A percentile compares a stretch with the other conserved stretches of the same genome.
These are phyloP conservation scores for Notocelia uddmanniana DNA, from an alignment of 2,888 invertebrate genomes.

Conservation along the genomic window DNA sequence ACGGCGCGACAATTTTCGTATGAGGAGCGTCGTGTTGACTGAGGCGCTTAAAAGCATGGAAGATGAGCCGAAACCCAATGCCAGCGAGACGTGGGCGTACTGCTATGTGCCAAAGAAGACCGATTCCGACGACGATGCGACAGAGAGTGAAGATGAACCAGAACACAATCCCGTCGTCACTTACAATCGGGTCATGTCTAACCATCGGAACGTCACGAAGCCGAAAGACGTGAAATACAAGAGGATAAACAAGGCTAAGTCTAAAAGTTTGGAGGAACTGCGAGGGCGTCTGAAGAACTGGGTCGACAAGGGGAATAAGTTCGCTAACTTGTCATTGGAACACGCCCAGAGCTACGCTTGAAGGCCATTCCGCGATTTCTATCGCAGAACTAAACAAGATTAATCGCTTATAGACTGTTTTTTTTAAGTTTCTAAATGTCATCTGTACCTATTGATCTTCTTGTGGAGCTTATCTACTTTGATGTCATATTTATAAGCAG, in stretches of 20 bases:
- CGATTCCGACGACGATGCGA: slow-evolving; percentile 77
- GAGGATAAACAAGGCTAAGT: slow-evolving; percentile 95
- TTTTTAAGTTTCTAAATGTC: slow-evolving; percentile 16
- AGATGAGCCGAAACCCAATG: slow-evolving; percentile 68
- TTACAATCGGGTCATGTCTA: slow-evolving; percentile 95
- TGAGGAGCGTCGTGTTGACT: slow-evolving; percentile 78
- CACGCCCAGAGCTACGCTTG: slow-evolving; percentile 88
- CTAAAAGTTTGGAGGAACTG: slow-evolving; percentile 94
- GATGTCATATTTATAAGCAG: background rate
- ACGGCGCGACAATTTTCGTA: slow-evolving; percentile 80
- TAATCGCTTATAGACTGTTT: slow-evolving; percentile 2
- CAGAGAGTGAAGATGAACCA: slow-evolving; percentile 77
- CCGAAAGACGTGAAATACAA: slow-evolving; percentile 97
- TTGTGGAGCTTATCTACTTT: slow-evolving; percentile 11
- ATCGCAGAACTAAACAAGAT: background rate
- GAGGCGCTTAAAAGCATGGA: slow-evolving; percentile 80
- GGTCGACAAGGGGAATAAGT: slow-evolving; percentile 92
- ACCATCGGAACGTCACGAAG: slow-evolving; percentile 95
- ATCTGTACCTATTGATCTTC: slow-evolving; percentile 11
- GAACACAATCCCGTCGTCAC: slow-evolving; percentile 88
- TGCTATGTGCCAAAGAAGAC: slow-evolving; percentile 82
- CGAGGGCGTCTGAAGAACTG: slow-evolving; percentile 93
- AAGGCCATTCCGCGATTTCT: slow-evolving; percentile 69
- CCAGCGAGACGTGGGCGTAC: slow-evolving; percentile 78
- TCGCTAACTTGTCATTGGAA: slow-evolving; percentile 88